phyloP scores from a whole-genome alignment of 2,113 vertebrate species.

The Acrocephalus arundinaceus region DNA sequence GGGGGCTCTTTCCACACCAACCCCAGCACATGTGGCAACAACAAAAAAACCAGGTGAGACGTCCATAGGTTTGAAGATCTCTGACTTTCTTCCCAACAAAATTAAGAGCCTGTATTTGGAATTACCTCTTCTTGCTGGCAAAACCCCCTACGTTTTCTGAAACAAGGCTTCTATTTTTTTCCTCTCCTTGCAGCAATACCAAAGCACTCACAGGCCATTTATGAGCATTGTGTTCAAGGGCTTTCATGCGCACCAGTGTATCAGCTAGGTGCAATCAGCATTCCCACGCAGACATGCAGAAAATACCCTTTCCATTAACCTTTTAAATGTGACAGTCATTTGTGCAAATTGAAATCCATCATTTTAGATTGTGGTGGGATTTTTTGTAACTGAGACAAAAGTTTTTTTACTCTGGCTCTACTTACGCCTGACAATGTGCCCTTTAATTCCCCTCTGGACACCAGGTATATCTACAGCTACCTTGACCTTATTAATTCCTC shows the following conservation, averaged over 20 bases:
- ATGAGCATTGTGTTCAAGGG: background rate
- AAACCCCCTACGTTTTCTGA: background rate
- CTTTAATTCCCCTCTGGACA: background rate
- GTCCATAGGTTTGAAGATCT: background rate
- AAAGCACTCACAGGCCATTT: background rate
- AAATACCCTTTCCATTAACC: constrained; percentile 26
- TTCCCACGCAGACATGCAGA: background rate
- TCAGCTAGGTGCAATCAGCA: background rate
- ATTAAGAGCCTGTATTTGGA: background rate
- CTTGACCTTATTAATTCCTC: background rate
- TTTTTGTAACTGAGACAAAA: background rate
- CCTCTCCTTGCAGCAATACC: background rate
- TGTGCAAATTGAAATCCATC: constrained; percentile 16
- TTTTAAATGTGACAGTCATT: background rate
- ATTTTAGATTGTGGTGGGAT: background rate
- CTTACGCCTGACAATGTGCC: background rate
- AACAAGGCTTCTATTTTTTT: background rate
- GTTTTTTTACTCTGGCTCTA: background rate
- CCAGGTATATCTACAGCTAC: background rate
- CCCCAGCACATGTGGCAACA: background rate
- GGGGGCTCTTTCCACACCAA: background rate
- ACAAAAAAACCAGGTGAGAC: background rate
- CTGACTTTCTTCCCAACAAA: background rate
- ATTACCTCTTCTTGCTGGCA: background rate
- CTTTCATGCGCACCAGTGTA: background rate